Conservation (phyloP, 2,888 invertebrate species). For the Dendrolimus pini region DNA sequence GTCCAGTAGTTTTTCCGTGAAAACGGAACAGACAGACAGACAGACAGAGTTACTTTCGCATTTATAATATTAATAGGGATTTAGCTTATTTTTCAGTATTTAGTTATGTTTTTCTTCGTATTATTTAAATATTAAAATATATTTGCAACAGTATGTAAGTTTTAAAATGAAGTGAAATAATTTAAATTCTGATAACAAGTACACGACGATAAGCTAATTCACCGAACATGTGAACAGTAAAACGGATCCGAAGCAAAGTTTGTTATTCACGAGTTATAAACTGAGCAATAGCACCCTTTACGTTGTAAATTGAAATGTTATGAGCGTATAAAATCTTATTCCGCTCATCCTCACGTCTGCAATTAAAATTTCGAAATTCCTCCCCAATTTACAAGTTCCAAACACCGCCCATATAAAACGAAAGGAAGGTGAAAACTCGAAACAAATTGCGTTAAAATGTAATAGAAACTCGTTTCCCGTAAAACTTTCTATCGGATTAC, state of each 20-base stretch:
- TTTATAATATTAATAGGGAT: no score
- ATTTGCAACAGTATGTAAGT: no score
- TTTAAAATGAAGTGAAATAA: no score
- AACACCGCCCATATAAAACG: constrained; percentile 37
- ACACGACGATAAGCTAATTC: no score
- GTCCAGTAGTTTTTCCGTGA: no score
- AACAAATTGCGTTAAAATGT: constrained; percentile 74
- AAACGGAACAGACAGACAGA: no score
- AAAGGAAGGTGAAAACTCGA: constrained; percentile 63
- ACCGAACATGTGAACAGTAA: no score
- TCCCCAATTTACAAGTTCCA: constrained; percentile 43
- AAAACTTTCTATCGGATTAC: constrained; percentile 72
- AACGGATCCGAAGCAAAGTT: neutral
- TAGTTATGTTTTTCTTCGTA: no score
- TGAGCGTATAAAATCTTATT: constrained; percentile 29
- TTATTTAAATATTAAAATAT: no score
- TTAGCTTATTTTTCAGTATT: no score
- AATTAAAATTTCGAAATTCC: constrained; percentile 55
- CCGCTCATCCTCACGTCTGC: constrained; percentile 40
- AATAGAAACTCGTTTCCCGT: constrained; percentile 73
- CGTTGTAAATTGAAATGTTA: constrained; percentile 12
- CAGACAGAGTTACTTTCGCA: no score
- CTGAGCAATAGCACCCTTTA: neutral
- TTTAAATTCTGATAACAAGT: no score
- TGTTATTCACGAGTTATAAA: neutral